A percentile compares a stretch with the other conserved stretches of the same genome.
phyloP scores from a whole-genome alignment of 1,140 invertebrate species.

The Nasonia longicornis region DNA sequence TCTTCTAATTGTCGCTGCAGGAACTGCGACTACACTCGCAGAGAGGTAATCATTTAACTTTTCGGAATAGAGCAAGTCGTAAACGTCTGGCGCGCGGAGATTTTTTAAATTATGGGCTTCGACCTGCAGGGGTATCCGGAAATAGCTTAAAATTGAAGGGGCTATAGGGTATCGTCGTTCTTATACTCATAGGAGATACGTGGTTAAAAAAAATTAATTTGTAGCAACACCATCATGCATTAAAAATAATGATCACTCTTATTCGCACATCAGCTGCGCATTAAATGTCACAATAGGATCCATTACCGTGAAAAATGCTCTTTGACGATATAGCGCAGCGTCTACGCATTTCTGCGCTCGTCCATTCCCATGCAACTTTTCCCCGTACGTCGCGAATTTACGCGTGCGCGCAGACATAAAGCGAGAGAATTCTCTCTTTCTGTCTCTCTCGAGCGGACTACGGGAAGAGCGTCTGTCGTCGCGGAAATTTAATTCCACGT shows the following conservation, averaged over 20 bases:
- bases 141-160: neutral
- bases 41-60: slow-evolving; percentile 31
- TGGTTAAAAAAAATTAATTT: too few species aligned
- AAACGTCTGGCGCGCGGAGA: slow-evolving; percentile 19
- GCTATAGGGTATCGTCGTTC: neutral
- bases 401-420: slow-evolving; percentile 41
- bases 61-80: slow-evolving; percentile 8
- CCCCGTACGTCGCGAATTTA: slow-evolving; percentile 6
- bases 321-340: neutral
- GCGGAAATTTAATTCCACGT: slow-evolving; percentile 63
- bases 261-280: neutral
- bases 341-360: neutral
- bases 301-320: slow-evolving; percentile 1
- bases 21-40: slow-evolving; percentile 38
- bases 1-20: slow-evolving; percentile 60
- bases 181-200: too few species aligned
- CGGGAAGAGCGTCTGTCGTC: slow-evolving; percentile 35
- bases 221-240: too few species aligned
- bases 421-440: slow-evolving; percentile 37
- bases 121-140: too few species aligned
- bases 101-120: slow-evolving; percentile 28
- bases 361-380: neutral
- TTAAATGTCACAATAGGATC: slow-evolving; percentile 2
- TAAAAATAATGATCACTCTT: too few species aligned
- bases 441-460: neutral